Conservation (phyloP, 2,113 vertebrate genomes). For the Triplophysa dalaica region DNA sequence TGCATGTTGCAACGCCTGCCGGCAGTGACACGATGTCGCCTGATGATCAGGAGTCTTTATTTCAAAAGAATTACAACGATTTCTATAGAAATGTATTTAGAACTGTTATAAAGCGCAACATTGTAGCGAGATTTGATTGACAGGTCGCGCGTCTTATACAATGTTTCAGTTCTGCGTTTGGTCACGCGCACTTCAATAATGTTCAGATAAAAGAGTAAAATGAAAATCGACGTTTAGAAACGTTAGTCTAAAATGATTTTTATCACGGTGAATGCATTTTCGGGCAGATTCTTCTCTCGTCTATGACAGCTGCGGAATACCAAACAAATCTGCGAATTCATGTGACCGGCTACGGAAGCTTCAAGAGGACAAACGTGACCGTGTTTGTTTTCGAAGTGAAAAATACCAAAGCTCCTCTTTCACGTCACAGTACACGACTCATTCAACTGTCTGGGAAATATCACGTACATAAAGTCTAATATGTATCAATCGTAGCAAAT, state of each 20-base stretch:
- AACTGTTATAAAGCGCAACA: not conserved
- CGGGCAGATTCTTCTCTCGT: not conserved
- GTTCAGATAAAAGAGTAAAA: not conserved
- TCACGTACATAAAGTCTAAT: no score
- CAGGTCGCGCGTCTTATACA: not conserved
- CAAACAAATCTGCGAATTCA: slow-evolving; percentile 60
- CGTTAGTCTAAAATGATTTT: not conserved
- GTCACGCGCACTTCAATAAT: not conserved
- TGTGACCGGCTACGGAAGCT: slow-evolving; percentile 74
- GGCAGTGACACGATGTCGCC: not conserved
- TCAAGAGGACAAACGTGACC: slow-evolving; percentile 41
- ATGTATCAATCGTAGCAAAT: no score
- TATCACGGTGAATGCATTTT: not conserved
- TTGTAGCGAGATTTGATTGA: not conserved
- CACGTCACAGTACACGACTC: no score
- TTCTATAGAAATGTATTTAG: not conserved
- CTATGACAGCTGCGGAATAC: not conserved
- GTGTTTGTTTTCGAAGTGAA: not conserved
- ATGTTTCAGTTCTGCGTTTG: not conserved
- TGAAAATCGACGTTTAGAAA: not conserved
- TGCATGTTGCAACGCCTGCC: slow-evolving; percentile 1
- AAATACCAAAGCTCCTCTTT: not conserved
- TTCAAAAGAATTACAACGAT: not conserved
- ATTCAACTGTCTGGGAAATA: no score
- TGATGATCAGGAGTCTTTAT: not conserved